These are phyloP conservation scores for Linnaemya tessellans DNA, from an alignment of 2,888 invertebrate genomes.

Conservation along the genomic window DNA sequence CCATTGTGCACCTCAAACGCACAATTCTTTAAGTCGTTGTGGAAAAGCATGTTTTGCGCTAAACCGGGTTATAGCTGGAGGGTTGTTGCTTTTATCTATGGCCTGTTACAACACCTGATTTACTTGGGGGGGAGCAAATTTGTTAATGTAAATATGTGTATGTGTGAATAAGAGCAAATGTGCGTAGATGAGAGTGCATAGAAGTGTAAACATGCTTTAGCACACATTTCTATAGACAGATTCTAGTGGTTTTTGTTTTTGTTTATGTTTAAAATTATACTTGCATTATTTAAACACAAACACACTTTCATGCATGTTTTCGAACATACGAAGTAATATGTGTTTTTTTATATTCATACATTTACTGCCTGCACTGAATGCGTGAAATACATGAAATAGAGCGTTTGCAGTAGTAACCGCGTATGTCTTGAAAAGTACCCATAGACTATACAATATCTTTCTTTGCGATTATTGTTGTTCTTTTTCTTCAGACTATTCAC, in stretches of 20 bases:
- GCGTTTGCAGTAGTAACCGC: not conserved
- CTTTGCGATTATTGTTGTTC: too few relatives aligned
- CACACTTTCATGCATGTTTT: not conserved
- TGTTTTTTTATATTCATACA: slow-evolving; percentile 50
- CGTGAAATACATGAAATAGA: not conserved
- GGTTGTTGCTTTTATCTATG: slow-evolving; percentile 30
- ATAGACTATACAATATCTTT: too few relatives aligned
- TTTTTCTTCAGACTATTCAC: too few relatives aligned
- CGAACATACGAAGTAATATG: not conserved
- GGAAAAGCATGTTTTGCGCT: slow-evolving; percentile 37
- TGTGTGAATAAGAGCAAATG: not conserved
- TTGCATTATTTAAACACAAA: slow-evolving; percentile 30
- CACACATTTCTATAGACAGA: slow-evolving; percentile 29
- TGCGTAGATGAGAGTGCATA: not conserved
- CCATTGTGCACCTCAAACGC: not conserved
- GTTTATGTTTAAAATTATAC: slow-evolving; percentile 38
- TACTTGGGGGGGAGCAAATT: not conserved
- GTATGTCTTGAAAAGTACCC: not conserved
- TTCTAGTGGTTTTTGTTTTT: slow-evolving; percentile 20
- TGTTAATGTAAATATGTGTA: not conserved
- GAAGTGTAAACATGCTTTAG: slow-evolving; percentile 11
- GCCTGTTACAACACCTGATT: slow-evolving; percentile 41
- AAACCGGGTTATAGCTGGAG: slow-evolving; percentile 52
- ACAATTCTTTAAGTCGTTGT: slow-evolving; percentile 2
- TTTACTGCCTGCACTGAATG: not conserved